Conservation (phyloP, 2,888 invertebrate genomes). For the Choristoneura rosaceana region DNA sequence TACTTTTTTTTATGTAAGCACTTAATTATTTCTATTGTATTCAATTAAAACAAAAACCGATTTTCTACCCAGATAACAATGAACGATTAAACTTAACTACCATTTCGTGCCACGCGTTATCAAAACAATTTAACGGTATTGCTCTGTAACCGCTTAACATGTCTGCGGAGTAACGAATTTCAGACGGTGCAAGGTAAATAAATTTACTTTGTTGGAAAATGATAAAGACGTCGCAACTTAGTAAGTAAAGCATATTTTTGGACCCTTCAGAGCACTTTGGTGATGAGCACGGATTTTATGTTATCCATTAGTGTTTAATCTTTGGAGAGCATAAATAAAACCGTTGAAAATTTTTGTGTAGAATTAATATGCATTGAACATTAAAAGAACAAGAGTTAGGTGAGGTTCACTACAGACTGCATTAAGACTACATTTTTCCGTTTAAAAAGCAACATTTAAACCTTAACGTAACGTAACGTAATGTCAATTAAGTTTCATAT, state of each 20-base stretch:
- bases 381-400: not conserved
- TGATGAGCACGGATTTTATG: not conserved
- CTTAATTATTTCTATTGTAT: not conserved
- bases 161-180: constrained; percentile 15
- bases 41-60: not conserved
- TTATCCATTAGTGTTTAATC: not conserved
- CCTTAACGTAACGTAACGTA: not conserved
- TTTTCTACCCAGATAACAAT: constrained; percentile 2
- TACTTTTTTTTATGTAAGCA: not conserved
- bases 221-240: not conserved
- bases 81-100: constrained; percentile 14
- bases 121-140: constrained; percentile 19
- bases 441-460: not conserved
- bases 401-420: not conserved
- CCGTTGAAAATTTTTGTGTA: not conserved
- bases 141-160: not conserved
- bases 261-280: not conserved
- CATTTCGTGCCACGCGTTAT: constrained; percentile 7
- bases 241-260: constrained; percentile 3
- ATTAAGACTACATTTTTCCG: not conserved
- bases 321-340: not conserved
- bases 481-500: not conserved
- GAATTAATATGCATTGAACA: not conserved
- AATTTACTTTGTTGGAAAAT: constrained; percentile 4
- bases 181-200: not conserved